Base-by-base conservation (phyloP, 2,888 invertebrate species). In the Ochropacha duplaris region DNA sequence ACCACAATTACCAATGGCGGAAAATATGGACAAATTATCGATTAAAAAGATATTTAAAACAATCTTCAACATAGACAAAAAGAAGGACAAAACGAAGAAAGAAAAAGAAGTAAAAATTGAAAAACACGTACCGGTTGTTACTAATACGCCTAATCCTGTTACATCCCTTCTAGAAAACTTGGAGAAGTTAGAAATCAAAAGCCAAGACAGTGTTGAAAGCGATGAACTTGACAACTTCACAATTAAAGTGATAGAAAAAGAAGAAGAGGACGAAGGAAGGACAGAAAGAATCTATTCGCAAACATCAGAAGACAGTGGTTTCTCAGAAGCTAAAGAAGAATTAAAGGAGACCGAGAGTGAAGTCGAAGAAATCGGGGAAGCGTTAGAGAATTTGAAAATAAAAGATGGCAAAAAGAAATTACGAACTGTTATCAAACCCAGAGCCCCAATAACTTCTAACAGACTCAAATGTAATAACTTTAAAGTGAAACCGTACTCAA, bases 241-340 rank as follows among this genome's bases (percentile, higher is more conserved):
- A 0, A 74, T 74, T 49, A 84, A 83, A 72, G 61, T 78, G 0
- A 77, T 89, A 6, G 76, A 83, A 39, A 84, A 84, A 1, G 78
- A 84, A 0, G 62, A 70, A 6, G 76, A 83, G 36, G 84, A 84
- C 1, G 78, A 84, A 0, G 62, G 70, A 0, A 72, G 71, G 57
- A 68, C 66, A 2, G 74, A 73, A 2, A 79, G 88, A 39, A 82
- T 83, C 1, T 74, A 84, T 14, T 90, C 90, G 0, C 85, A 90
- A 4, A 81, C 84, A 0, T 91, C 92, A 0, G 78, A 84, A 49
- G 91, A 91, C 66, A 91, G 91, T 26, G 92, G 92, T 0, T 89
- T 78, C 28, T 72, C 83, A 0, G 90, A 90, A 2, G 60, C 65
- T 0, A 80, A 77, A 51, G 67, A 73, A 36, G 36, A 36, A 12